phyloP scores from a whole-genome alignment of 1,140 invertebrate genomes.

The Macrocentrus cingulum region DNA sequence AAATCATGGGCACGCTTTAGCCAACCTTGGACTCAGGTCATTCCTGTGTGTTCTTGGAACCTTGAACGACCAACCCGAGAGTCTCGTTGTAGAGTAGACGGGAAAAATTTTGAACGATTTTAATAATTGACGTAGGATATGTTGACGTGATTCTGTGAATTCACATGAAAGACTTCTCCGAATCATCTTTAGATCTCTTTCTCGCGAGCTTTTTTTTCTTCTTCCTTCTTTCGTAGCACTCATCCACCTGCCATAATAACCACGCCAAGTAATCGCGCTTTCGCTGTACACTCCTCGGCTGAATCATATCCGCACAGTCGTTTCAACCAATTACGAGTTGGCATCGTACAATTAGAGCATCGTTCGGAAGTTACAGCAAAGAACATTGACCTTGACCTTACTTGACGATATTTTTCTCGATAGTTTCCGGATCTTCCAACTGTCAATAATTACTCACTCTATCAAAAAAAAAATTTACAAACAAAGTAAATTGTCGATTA shows the following conservation, averaged over 20 bases:
- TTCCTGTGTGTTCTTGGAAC: too few species aligned
- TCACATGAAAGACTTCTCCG: too few species aligned
- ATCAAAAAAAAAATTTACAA: too few species aligned
- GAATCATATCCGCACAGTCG: conserved; percentile 20
- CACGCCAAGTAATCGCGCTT: conserved; percentile 9
- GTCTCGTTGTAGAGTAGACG: too few species aligned
- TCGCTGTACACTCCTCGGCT: conserved; percentile 10
- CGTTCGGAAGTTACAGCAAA: too few species aligned
- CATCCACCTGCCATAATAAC: conserved; percentile 22
- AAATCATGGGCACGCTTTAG: too few species aligned
- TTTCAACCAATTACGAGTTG: conserved; percentile 18
- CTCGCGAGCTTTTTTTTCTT: background rate
- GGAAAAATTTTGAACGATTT: too few species aligned
- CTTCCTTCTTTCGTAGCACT: background rate
- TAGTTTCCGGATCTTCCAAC: background rate
- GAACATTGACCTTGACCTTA: conserved; percentile 13
- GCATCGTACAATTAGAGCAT: conserved; percentile 13
- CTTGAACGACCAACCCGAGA: too few species aligned
- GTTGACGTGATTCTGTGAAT: too few species aligned
- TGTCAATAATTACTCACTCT: background rate
- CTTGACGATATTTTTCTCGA: background rate
- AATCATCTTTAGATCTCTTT: background rate
- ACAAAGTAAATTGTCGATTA: too few species aligned
- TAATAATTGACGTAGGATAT: too few species aligned
- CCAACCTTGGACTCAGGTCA: too few species aligned